Percentiles rank a stretch among this genome's conserved stretches.
Evolutionary conservation across 1,140 invertebrate genomes (phyloP).

Genomic region (Drosophila sp.): DNA sequence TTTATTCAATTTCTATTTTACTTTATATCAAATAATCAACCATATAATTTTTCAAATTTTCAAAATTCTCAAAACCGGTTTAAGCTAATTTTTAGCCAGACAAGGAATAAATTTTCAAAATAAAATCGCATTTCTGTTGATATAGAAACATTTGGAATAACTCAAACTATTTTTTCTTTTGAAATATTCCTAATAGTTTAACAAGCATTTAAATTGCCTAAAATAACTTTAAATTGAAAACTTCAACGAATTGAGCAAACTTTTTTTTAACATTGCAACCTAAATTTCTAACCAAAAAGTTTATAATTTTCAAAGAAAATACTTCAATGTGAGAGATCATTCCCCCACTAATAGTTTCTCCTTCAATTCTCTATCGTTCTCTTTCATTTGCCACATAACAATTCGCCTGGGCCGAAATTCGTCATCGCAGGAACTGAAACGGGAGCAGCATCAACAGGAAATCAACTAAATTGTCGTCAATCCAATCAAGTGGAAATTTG

Average conservation of each 20-base stretch:
- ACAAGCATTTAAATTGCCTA: background rate
- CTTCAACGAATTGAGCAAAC: background rate
- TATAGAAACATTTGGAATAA: too few species aligned
- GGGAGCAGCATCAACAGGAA: conserved; percentile 52
- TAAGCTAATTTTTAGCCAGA: too few species aligned
- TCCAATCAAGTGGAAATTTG: conserved; percentile 80
- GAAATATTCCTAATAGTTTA: too few species aligned
- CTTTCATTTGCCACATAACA: conserved; percentile 16
- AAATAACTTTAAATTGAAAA: background rate
- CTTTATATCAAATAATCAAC: too few species aligned
- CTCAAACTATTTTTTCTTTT: too few species aligned
- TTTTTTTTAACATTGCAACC: background rate
- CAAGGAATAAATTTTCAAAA: too few species aligned
- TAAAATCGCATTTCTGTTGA: too few species aligned
- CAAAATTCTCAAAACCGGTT: too few species aligned
- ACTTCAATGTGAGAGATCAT: background rate
- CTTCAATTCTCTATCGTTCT: conserved; percentile 17
- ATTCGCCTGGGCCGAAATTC: conserved; percentile 5
- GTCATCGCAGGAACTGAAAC: conserved; percentile 17
- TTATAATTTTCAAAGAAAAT: background rate
- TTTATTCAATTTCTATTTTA: too few species aligned
- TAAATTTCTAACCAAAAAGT: background rate
- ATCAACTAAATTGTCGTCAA: conserved; percentile 78
- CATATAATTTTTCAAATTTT: too few species aligned
- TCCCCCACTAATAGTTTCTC: conserved; percentile 37